Conservation (phyloP, 2,888 invertebrate genomes). For the Norana najaformis region DNA sequence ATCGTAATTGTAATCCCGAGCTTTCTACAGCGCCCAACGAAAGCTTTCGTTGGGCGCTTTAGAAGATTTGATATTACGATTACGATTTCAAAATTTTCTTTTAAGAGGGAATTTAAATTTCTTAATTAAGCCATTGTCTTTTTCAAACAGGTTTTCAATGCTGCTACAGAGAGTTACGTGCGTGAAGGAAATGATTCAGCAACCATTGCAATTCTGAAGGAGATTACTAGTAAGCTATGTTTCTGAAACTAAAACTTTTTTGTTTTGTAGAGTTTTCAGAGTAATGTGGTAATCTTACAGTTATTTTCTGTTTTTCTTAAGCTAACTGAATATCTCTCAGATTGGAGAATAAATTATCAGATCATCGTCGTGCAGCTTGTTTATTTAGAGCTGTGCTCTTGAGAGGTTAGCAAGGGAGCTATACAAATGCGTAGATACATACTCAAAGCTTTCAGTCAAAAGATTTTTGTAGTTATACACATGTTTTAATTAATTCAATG, state of each 20-base stretch:
- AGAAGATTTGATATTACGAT: no score
- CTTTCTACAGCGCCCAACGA: no score
- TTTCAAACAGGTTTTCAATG: slow-evolving; percentile 51
- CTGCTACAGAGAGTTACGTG: slow-evolving; percentile 56
- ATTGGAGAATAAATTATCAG: no score
- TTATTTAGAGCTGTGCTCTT: no score
- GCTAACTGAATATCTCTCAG: neutral
- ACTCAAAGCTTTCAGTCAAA: no score
- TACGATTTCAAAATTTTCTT: no score
- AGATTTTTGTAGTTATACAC: no score
- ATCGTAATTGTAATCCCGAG: no score
- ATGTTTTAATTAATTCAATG: no score
- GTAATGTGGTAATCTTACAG: neutral
- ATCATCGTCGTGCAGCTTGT: neutral
- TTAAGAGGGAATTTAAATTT: neutral
- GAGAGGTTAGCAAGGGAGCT: no score
- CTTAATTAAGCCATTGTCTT: neutral
- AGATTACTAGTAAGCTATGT: slow-evolving; percentile 58
- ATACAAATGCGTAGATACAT: no score
- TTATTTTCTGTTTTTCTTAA: neutral
- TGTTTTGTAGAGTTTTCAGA: neutral
- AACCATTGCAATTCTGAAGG: slow-evolving; percentile 58
- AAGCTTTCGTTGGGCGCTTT: no score
- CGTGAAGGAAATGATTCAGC: slow-evolving; percentile 53
- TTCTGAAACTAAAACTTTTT: neutral